Base-by-base conservation (phyloP, 2,888 invertebrate species). In the Pandemis cinnamomeana region DNA sequence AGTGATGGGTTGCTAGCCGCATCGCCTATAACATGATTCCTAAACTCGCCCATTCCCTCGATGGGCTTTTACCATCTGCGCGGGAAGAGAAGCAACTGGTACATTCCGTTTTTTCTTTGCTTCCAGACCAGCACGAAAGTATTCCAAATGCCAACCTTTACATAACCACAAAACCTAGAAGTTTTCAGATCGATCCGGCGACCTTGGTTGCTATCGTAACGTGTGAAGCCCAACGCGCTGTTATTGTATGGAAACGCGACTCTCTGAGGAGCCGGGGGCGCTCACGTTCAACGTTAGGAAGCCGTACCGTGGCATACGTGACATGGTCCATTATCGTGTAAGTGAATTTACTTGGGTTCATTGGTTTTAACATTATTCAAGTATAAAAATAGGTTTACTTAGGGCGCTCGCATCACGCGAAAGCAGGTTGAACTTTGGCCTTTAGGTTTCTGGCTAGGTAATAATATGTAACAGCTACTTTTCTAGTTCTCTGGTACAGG, bases 261-360 rank as follows among this genome's bases (percentile, higher is more conserved):
- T 36, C 20, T 6, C 8, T n/a, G 8, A 66, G 51, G 66, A 66
- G 64, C 48, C 36, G n/a, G 3, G 42, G 61, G 61, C 61, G 42
- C 11, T 36, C n/a, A 10, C 10, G 58, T 13, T 36, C 3, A 41
- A n/a, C n/a, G 4, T 7, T 61, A 61, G 2, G 61, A 61, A 61
- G 61, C 61, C 61, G 7, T 61, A 61, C 42, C 42, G 42, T 61
- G 61, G 13, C n/a, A 41, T 10, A 51, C 15, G 41, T 53, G 36
- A 41, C 41, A 42, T 41, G 67, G 67, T 41, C 64, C 13, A 48
- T 27, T 67, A 53, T 41, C 51, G 53, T 53, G 67, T 67, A 53
- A 53, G 53, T 41, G 20, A 53, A 67, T 41, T 41, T 53, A 66
- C 66, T 51, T 13, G 61, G 61, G 61, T 41, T 61, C 42, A 61